Conservation (phyloP, 2,113 vertebrate genomes). For the Chloebia gouldiae region DNA sequence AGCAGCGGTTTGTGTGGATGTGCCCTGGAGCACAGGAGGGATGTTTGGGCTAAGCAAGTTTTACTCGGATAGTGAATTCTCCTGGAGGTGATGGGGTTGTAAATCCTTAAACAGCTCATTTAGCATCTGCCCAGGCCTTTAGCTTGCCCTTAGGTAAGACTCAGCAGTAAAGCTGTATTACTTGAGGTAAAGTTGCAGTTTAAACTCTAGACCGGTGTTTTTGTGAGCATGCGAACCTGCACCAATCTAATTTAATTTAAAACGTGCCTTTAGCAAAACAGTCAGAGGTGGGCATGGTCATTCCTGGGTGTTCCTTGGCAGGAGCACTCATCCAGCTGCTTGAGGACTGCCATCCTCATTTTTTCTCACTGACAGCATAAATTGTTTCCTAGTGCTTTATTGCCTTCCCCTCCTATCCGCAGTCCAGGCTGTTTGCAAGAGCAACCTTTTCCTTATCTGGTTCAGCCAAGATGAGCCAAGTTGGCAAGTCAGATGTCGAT, state of each 20-base stretch:
- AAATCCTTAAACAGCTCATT: not conserved
- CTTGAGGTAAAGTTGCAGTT: not conserved
- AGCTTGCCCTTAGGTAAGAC: not conserved
- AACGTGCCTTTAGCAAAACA: not conserved
- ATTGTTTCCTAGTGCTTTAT: not conserved
- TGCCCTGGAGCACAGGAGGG: constrained; percentile 3
- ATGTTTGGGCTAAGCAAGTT: not conserved
- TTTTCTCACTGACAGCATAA: not conserved
- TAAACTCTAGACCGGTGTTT: rapidly evolving
- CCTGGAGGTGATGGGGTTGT: not conserved
- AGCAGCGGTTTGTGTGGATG: not conserved
- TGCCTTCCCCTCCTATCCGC: not conserved
- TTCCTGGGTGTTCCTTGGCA: not conserved
- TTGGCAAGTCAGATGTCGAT: not conserved
- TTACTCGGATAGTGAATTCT: not conserved
- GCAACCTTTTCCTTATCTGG: not conserved
- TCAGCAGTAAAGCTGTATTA: not conserved
- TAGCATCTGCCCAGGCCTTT: not conserved
- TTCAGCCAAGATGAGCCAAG: not conserved
- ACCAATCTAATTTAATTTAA: not conserved
- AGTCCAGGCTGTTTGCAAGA: not conserved
- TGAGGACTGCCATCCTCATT: not conserved
- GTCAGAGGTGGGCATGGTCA: not conserved
- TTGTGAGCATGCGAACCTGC: not conserved
- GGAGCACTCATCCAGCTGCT: not conserved